A percentile compares a stretch with the other conserved stretches of the same genome.
These are phyloP conservation scores for Channallabes apus DNA, from an alignment of 2,797 vertebrate species.

Conservation along the genomic window DNA sequence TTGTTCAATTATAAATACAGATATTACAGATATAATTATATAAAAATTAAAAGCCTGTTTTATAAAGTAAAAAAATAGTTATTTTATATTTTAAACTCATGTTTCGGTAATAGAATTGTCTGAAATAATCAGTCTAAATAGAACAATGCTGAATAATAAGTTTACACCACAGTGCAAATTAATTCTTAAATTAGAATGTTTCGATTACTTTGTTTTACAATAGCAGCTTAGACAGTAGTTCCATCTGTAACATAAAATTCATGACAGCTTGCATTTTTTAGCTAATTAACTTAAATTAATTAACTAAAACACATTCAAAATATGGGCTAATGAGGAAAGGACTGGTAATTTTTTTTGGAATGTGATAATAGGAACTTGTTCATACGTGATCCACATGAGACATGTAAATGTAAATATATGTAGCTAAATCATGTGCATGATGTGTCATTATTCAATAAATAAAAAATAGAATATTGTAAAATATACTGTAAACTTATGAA, in stretches of 20 bases:
- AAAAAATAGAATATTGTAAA: not conserved
- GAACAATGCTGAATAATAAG: not conserved
- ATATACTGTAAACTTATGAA: not conserved
- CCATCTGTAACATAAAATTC: not conserved
- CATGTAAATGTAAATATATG: not conserved
- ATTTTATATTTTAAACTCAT: not conserved
- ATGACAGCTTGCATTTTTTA: not conserved
- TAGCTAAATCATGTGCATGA: not conserved
- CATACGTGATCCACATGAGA: not conserved
- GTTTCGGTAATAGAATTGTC: not conserved
- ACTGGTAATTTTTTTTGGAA: not conserved
- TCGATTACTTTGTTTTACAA: not conserved
- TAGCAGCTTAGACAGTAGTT: not conserved
- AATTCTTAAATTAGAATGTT: not conserved
- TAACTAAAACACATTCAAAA: not conserved
- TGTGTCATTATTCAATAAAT: not conserved
- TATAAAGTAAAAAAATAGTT: not conserved
- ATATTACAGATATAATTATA: too few species aligned
- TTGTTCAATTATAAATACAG: too few species aligned
- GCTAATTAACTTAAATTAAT: not conserved
- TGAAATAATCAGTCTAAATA: not conserved
- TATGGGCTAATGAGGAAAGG: not conserved
- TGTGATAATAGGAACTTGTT: too few species aligned
- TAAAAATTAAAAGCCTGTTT: conserved; percentile 14
- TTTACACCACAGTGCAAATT: not conserved